Conservation (phyloP, 2,113 vertebrate genomes). For the Onychostruthus taczanowskii region DNA sequence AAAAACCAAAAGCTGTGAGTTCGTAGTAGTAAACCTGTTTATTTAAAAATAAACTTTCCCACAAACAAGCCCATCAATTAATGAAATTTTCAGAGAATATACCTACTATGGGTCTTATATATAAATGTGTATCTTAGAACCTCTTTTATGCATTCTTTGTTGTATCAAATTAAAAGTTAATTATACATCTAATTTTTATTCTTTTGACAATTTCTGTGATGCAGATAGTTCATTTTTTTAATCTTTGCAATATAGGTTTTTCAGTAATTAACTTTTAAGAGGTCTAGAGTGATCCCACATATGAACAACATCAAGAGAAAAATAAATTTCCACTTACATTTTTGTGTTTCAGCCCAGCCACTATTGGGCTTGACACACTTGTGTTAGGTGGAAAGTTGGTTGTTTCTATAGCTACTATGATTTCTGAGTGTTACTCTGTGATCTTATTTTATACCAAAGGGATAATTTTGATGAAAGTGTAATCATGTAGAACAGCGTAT, state of each 20-base stretch:
- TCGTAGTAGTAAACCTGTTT: not conserved
- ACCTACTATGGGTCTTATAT: not conserved
- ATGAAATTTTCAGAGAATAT: not conserved
- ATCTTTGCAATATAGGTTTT: not conserved
- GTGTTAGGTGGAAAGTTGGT: not conserved
- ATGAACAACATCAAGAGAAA: not conserved
- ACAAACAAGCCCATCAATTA: not conserved
- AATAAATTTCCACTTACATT: not conserved
- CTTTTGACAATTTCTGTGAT: not conserved
- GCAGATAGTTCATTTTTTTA: not conserved
- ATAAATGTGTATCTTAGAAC: not conserved
- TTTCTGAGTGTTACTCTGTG: not conserved
- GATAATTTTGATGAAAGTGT: not conserved
- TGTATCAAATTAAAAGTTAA: not conserved
- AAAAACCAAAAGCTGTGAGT: accelerated
- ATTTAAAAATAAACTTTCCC: not conserved
- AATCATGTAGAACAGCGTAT: not conserved
- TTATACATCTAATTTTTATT: not conserved
- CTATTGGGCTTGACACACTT: not conserved
- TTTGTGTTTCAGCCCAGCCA: not conserved
- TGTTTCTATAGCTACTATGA: not conserved
- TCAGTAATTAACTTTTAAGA: not conserved
- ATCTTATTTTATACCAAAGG: not conserved
- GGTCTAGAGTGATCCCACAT: not conserved
- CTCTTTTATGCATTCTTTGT: not conserved